Evolutionary conservation across 2,888 invertebrate genomes (phyloP).

Genomic region (Iphiclides podalirius): DNA sequence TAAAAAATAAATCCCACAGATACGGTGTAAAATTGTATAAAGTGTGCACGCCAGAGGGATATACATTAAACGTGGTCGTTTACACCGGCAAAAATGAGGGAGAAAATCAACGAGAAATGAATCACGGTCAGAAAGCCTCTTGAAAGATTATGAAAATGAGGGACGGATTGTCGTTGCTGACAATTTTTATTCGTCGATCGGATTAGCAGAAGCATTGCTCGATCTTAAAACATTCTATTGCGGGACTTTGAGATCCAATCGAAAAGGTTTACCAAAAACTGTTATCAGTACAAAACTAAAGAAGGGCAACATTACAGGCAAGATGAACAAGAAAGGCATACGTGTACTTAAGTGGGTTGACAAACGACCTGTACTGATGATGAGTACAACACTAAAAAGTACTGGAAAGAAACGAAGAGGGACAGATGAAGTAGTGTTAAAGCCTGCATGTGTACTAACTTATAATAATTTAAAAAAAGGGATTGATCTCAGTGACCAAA

Average conservation of each 20-base stretch:
- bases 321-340: conserved; percentile 25
- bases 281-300: neutral
- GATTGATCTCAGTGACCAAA: neutral
- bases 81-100: conserved; percentile 22
- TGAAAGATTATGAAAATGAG: neutral
- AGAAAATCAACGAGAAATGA: conserved; percentile 15
- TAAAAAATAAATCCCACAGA: conserved; percentile 31
- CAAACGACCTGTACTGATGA: conserved; percentile 26
- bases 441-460: neutral
- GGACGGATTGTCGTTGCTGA: neutral
- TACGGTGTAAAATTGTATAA: conserved; percentile 24
- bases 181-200: neutral
- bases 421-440: neutral
- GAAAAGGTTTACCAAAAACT: neutral
- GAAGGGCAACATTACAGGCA: conserved; percentile 7
- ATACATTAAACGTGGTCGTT: conserved; percentile 15
- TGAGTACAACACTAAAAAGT: conserved; percentile 15
- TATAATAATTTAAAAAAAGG: conserved; percentile 5
- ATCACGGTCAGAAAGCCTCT: conserved; percentile 2
- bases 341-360: conserved; percentile 29
- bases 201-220: neutral
- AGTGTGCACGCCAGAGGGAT: conserved; percentile 25
- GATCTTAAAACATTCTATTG: neutral
- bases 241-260: neutral
- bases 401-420: neutral